Conservation (phyloP, 2,888 invertebrate species). For the Corythucha ciliata region DNA sequence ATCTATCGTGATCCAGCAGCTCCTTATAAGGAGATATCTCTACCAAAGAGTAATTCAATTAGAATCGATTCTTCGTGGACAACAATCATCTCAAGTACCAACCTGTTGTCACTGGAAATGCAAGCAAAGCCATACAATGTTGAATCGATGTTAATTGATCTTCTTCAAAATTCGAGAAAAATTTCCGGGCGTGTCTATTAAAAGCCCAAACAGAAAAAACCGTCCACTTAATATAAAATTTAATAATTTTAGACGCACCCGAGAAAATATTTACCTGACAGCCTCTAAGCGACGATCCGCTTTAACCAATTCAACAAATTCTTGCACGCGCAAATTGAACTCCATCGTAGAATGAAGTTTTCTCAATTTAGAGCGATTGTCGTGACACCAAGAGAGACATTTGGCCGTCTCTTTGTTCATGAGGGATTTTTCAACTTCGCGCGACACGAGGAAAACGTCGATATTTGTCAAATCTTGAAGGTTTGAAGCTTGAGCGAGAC, state of each 20-base stretch:
- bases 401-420: conserved; percentile 71
- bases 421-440: conserved; percentile 80
- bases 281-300: conserved; percentile 79
- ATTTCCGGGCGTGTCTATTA: conserved; percentile 76
- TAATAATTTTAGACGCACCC: background rate
- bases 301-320: conserved; percentile 91
- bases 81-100: conserved; percentile 24
- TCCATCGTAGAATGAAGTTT: conserved; percentile 93
- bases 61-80: background rate
- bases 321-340: conserved; percentile 84
- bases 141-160: conserved; percentile 80
- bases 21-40: conserved; percentile 41
- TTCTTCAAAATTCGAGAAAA: conserved; percentile 79
- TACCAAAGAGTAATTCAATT: conserved; percentile 15
- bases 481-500: conserved; percentile 69
- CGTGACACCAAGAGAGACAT: conserved; percentile 91
- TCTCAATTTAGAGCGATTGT: conserved; percentile 87
- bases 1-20: conserved; percentile 48
- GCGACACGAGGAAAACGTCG: conserved; percentile 71
- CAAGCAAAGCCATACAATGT: conserved; percentile 90
- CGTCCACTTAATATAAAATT: background rate
- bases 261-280: conserved; percentile 49
- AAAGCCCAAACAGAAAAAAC: background rate
- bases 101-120: conserved; percentile 78
- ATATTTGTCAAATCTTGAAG: conserved; percentile 86